phyloP scores from a whole-genome alignment of 2,888 invertebrate genomes.

The Linyphia triangularis region DNA sequence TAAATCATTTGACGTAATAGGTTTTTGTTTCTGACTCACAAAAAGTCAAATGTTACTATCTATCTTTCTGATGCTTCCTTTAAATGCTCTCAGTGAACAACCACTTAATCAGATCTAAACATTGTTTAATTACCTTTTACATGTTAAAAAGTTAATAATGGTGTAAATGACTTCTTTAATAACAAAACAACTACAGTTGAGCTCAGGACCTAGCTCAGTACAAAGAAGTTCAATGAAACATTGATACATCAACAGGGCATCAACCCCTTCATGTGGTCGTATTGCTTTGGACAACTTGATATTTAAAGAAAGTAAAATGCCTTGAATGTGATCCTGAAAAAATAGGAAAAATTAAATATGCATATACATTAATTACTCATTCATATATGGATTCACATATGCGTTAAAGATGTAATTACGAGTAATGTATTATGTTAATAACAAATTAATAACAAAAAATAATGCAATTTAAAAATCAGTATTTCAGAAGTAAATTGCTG shows the following conservation, averaged over 20 bases:
- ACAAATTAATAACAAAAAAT: too few relatives aligned
- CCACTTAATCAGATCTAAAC: too few relatives aligned
- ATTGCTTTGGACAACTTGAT: slow-evolving; percentile 44
- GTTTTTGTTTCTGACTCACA: too few relatives aligned
- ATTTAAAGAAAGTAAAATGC: slow-evolving; percentile 51
- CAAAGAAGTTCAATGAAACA: slow-evolving; percentile 32
- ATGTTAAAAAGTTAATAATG: slow-evolving; percentile 58
- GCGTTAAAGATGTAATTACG: not conserved
- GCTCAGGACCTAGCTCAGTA: slow-evolving; percentile 17
- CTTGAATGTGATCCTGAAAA: slow-evolving; percentile 61
- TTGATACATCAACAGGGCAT: slow-evolving; percentile 62
- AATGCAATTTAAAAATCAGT: too few relatives aligned
- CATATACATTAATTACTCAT: not conserved
- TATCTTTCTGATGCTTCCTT: too few relatives aligned
- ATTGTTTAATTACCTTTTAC: slow-evolving; percentile 35
- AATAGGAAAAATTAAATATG: not conserved
- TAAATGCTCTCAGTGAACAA: too few relatives aligned
- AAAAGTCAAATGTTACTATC: too few relatives aligned
- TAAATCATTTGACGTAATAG: too few relatives aligned
- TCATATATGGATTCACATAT: not conserved
- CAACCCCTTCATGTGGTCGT: slow-evolving; percentile 44
- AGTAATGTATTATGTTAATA: too few relatives aligned
- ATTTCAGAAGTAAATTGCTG: too few relatives aligned
- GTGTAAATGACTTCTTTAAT: slow-evolving; percentile 58
- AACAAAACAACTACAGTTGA: slow-evolving; percentile 49